Base-by-base conservation (phyloP, 1,140 invertebrate genomes). In the Ips typographus region DNA sequence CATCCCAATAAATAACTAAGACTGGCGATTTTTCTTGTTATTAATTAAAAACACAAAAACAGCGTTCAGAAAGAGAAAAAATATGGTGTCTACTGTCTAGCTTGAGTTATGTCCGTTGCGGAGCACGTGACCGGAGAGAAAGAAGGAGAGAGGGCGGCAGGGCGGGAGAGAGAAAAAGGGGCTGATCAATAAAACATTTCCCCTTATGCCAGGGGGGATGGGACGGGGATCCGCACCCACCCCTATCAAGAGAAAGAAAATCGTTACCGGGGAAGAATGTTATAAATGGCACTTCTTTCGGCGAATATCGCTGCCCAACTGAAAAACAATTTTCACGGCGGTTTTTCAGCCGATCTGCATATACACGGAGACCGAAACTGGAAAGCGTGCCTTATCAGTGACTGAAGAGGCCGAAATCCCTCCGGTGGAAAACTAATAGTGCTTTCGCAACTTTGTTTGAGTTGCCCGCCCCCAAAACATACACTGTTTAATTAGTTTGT, bases 151-250 rank as follows among this genome's bases (percentile, higher is more conserved):
- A 40, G 53, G 53, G 72, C 67, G 72, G 72, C 65, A 64, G 58
- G 72, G 67, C 7, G 59, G 61, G 59, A 70, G 53, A 59, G 65
- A 55, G 65, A 72, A 70, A 73, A 72, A 73, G 74, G 74, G 75
- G 71, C 73, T 78, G 77, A 78, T 78, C 77, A 78, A 78, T 78
- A 78, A 77, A 78, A 77, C 77, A 78, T 76, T 74, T 74, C 74
- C 73, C 76, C 75, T 73, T 71, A 71, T 68, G 68, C 72, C 52
- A 65, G 62, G 44, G 56, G 65, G 53, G 61, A 22, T 22, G 22
- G 22, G 22, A 22, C 22, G 22, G 22, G 22, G 22, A 22, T 22
- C 22, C 22, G 22, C 22, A 22, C 22, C 68, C 71, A 63, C 53
- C 57, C 65, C 69, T 63, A 61, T 68, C 64, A 70, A 74, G 52